Base-by-base conservation (phyloP, 2,888 invertebrate genomes). In the Schrankia costaestrigalis region DNA sequence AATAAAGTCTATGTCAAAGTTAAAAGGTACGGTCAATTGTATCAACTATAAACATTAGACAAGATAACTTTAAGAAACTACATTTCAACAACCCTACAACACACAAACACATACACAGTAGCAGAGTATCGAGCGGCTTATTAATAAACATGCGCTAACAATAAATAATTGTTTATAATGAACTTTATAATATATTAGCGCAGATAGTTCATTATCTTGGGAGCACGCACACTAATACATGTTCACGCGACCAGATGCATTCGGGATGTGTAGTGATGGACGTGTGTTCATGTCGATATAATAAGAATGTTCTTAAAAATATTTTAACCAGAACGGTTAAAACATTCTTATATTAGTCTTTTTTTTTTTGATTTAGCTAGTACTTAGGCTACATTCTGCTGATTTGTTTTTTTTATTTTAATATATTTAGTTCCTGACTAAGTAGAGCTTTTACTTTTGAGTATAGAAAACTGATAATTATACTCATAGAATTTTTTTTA, bases 151-250 rank as follows among this genome's bases (percentile, higher is more conserved):
- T 85, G 73, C 85, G 76, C 81, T 85, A 86, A 87, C 87, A 86
- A 87, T 87, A 87, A 87, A 87, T 87, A 87, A 87, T 87, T 86
- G 87, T 86, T 86, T 87, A 87, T 87, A 87, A 86, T 87, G 87
- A 87, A 86, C 85, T 87, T 87, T 87, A 86, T 87, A 87, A 87
- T 87, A 87, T 87, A 86, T 86, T 85, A 86, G 82, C 76, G 79
- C 83, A 71, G 86, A 80, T 84, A 82, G 80, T 86, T 86, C 84
- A 87, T 87, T 86, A 87, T 85, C 85, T 84, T 68, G 65, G 65
- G 46, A 53, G 52, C 74, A 79, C 83, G 78, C 84, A 78, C 83
- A 84, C 85, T 60, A 42, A 46, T 47, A 57, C 56, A 40, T 37
- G 53, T 65, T 66, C 65, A 69, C 68, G 71, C 67, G 56, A 70